Conservation (phyloP, 2,113 vertebrate species). For the Spermophilus dauricus region DNA sequence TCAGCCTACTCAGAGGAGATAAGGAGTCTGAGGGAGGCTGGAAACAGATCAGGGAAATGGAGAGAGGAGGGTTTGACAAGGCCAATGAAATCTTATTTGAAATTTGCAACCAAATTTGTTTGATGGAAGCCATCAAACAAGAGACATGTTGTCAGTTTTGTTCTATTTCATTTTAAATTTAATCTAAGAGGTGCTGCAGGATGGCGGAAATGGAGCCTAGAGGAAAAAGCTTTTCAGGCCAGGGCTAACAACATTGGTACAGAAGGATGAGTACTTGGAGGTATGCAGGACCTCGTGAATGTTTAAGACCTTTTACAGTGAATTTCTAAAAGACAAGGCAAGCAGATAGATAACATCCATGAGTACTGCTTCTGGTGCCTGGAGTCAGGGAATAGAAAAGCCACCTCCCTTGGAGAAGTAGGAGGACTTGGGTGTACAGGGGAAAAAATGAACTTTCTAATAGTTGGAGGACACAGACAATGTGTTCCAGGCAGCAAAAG, state of each 20-base stretch:
- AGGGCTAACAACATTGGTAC: neutral
- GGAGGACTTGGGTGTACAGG: neutral
- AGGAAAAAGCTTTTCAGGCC: neutral
- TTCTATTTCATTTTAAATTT: neutral
- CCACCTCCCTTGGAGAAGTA: neutral
- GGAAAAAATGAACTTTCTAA: neutral
- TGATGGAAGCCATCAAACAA: neutral
- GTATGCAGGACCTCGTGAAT: too few relatives aligned
- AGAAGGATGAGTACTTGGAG: neutral
- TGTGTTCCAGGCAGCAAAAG: neutral
- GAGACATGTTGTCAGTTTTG: neutral
- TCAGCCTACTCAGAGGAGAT: neutral
- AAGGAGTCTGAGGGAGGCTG: neutral
- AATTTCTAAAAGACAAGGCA: neutral
- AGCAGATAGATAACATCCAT: neutral
- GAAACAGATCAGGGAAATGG: neutral
- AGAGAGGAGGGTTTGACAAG: neutral
- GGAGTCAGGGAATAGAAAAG: accelerated
- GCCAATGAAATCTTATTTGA: neutral
- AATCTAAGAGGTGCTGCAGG: neutral
- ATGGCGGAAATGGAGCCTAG: neutral
- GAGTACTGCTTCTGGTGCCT: neutral
- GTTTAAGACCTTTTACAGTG: neutral
- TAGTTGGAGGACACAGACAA: neutral
- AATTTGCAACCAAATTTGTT: neutral